Conservation (phyloP, 2,888 invertebrate species). For the Emmelina monodactyla region DNA sequence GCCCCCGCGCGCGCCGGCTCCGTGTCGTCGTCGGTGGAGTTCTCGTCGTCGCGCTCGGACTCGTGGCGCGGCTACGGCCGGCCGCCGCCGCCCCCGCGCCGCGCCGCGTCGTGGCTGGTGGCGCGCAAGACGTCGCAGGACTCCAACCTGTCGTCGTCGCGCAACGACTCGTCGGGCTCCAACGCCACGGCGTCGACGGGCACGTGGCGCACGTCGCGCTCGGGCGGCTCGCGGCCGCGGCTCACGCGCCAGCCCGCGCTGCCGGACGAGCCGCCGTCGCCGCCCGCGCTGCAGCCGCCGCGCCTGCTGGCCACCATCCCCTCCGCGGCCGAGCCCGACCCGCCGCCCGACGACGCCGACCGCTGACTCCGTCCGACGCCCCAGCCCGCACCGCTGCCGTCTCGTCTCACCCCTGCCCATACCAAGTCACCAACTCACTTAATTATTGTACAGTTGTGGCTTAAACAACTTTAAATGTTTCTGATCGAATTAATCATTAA, state of each 20-base stretch:
- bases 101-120: constrained; percentile 88
- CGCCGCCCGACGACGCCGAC: constrained; percentile 32
- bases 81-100: constrained; percentile 80
- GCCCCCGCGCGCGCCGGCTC: constrained; percentile 74
- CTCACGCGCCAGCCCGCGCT: constrained; percentile 53
- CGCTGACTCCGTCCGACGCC: constrained; percentile 20
- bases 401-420: constrained; percentile 10
- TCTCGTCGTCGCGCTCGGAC: constrained; percentile 86
- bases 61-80: constrained; percentile 85
- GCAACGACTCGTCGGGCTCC: constrained; percentile 91
- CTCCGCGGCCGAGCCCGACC: constrained; percentile 45
- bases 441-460: neutral
- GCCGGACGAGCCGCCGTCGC: constrained; percentile 80
- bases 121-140: constrained; percentile 93
- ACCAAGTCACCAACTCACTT: constrained; percentile 3
- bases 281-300: constrained; percentile 75
- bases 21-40: constrained; percentile 88
- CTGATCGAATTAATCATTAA: too few species aligned
- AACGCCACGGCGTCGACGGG: constrained; percentile 89
- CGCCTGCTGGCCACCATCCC: constrained; percentile 67
- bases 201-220: constrained; percentile 88
- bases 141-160: constrained; percentile 87
- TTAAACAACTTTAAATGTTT: too few species aligned
- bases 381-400: constrained; percentile 15
- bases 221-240: constrained; percentile 75